Evolutionary conservation across 2,113 vertebrate species (phyloP).

Genomic region (Aythya baeri): DNA sequence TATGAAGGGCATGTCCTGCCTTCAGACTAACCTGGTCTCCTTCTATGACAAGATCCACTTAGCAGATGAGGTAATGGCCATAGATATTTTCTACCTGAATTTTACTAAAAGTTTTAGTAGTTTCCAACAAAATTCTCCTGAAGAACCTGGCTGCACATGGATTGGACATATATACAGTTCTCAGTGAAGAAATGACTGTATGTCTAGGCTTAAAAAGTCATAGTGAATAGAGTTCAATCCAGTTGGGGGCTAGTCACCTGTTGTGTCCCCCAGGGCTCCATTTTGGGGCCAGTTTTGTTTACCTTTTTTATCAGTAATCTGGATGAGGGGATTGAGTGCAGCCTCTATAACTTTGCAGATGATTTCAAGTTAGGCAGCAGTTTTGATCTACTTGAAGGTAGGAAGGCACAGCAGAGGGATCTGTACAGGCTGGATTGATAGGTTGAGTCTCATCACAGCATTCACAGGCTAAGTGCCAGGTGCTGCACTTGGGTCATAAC

Average conservation of each 20-base stretch:
- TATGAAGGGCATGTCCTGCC: background rate
- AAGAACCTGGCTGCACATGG: background rate
- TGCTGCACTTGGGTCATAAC: background rate
- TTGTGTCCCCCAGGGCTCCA: background rate
- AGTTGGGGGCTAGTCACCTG: background rate
- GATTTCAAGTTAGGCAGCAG: background rate
- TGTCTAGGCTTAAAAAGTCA: background rate
- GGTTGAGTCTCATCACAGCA: background rate
- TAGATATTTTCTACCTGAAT: background rate
- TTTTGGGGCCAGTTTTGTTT: background rate
- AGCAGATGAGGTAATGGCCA: background rate
- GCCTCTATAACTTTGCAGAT: background rate
- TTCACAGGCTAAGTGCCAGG: background rate
- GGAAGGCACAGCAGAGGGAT: background rate
- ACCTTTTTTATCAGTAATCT: background rate
- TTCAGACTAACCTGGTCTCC: background rate
- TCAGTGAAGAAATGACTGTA: background rate
- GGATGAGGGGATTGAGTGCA: background rate
- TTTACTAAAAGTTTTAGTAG: background rate
- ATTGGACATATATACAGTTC: background rate
- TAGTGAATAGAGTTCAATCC: background rate
- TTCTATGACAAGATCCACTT: background rate
- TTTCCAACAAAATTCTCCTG: background rate
- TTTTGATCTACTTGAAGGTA: background rate
- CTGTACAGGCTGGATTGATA: background rate